Conservation (phyloP, 2,113 vertebrate species). For the Stomatorhinus ivindoensis region DNA sequence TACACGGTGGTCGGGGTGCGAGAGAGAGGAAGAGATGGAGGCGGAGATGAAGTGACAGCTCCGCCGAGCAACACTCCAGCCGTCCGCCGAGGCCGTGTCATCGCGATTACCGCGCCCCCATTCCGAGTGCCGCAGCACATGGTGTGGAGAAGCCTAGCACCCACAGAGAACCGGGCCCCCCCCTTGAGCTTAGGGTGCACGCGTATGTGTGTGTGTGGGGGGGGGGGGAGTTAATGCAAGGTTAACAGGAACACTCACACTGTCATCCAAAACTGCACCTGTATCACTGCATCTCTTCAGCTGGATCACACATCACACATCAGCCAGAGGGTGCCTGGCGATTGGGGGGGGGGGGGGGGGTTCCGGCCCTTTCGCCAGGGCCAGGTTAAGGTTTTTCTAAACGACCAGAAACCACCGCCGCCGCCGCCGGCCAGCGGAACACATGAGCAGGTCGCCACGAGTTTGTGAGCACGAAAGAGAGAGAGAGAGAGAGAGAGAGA, state of each 20-base stretch:
- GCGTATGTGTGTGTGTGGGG: neutral
- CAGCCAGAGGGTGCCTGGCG: neutral
- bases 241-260: conserved; percentile 29
- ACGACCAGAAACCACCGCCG: neutral
- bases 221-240: conserved; percentile 20
- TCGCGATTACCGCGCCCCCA: conserved; percentile 46
- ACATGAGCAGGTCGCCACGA: neutral
- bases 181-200: conserved; percentile 13
- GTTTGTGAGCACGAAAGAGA: conserved; percentile 10
- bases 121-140: conserved; percentile 24
- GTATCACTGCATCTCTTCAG: neutral
- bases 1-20: conserved; percentile 21
- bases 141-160: conserved; percentile 22
- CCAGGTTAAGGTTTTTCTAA: neutral
- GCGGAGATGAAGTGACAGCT: conserved; percentile 29
- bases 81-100: conserved; percentile 37
- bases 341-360: neutral
- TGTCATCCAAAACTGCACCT: neutral
- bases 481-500: conserved; percentile 22
- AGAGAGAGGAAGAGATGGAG: neutral
- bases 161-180: conserved; percentile 33
- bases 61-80: conserved; percentile 47
- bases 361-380: neutral
- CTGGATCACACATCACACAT: neutral
- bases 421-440: neutral